Percentiles rank a stretch among this genome's conserved stretches.
Evolutionary conservation across 2,113 vertebrate genomes (phyloP).

Genomic region (Raja brachyura): DNA sequence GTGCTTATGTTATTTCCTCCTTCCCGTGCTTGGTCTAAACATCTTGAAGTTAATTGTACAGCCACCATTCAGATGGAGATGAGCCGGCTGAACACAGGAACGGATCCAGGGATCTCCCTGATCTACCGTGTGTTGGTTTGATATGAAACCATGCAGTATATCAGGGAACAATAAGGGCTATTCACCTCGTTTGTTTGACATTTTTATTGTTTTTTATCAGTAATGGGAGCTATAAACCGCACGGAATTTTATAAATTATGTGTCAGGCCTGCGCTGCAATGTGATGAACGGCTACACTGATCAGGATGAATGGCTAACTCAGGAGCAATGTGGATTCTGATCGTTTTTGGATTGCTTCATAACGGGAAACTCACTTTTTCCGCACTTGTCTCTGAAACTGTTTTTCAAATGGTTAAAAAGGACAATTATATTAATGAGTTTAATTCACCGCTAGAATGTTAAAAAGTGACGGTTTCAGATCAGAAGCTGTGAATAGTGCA

Average conservation of each 20-base stretch:
- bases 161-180: not conserved
- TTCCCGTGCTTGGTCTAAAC: not conserved
- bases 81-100: not conserved
- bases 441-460: not conserved
- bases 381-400: not conserved
- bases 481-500: not conserved
- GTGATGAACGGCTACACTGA: slow-evolving; percentile 14
- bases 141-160: not conserved
- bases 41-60: not conserved
- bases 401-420: slow-evolving; percentile 6
- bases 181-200: not conserved
- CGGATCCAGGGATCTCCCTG: not conserved
- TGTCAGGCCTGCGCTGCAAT: slow-evolving; percentile 9
- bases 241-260: not conserved
- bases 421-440: not conserved
- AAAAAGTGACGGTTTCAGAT: not conserved
- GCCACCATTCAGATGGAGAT: not conserved
- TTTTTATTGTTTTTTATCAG: slow-evolving; percentile 19
- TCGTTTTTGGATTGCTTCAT: not conserved
- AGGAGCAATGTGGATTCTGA: not conserved
- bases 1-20: not conserved
- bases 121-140: not conserved
- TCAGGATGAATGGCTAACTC: not conserved
- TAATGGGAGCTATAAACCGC: slow-evolving; percentile 24
- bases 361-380: not conserved